Percentiles rank a stretch among this genome's conserved stretches.
Evolutionary conservation across 2,888 invertebrate species (phyloP).

Genomic region (Cantharis flavilabris): DNA sequence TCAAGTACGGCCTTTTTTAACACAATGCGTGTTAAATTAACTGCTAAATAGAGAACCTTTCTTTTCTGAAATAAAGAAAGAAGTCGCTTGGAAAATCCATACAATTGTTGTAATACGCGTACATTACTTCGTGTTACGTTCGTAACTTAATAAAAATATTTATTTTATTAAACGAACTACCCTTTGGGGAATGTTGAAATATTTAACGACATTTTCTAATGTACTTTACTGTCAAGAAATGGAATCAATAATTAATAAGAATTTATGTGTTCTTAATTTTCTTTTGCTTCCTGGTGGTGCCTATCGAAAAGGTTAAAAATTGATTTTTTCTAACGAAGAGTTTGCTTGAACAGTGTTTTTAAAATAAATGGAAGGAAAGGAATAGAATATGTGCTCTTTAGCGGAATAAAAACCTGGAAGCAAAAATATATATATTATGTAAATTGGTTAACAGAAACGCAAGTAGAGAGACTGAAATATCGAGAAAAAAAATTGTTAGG

Average conservation of each 20-base stretch:
- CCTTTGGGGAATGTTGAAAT: not conserved
- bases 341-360: not conserved
- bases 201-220: not conserved
- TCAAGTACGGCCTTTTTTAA: not conserved
- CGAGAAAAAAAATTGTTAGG: not conserved
- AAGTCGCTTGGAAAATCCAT: not conserved
- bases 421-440: not conserved
- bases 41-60: not conserved
- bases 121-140: not conserved
- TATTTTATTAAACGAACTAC: not conserved
- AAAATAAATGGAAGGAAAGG: not conserved
- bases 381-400: not conserved
- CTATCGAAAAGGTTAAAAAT: not conserved
- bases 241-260: not conserved
- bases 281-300: not conserved
- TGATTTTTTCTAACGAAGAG: not conserved
- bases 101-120: not conserved
- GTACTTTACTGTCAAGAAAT: not conserved
- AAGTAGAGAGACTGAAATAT: not conserved
- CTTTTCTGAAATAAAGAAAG: not conserved
- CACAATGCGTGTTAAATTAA: not conserved
- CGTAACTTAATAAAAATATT: not conserved
- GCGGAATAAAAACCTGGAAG: not conserved
- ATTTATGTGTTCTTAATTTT: not conserved
- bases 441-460: not conserved